Conservation (phyloP, 2,797 vertebrate genomes). For the Hoplostethus mediterraneus region DNA sequence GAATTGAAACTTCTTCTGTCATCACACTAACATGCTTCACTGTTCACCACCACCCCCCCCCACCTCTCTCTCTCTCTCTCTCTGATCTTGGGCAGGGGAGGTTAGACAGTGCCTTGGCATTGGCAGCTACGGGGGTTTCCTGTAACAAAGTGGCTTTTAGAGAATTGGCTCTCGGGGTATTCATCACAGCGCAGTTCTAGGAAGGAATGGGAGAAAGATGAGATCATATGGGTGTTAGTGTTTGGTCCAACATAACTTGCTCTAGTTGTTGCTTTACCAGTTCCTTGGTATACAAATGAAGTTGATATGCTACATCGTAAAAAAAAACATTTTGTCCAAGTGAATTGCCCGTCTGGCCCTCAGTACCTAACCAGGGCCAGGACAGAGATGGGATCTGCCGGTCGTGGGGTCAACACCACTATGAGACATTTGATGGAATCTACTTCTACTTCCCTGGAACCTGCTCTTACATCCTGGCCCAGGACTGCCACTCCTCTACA, state of each 20-base stretch:
- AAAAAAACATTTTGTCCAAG: constrained; percentile 9
- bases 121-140: constrained; percentile 59
- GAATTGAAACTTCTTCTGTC: not conserved
- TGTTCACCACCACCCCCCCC: not conserved
- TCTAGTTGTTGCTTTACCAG: constrained; percentile 5
- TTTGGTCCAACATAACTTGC: constrained; percentile 1
- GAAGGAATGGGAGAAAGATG: constrained; percentile 34
- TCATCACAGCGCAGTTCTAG: constrained; percentile 53
- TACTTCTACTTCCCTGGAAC: constrained; percentile 98
- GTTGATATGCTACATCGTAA: constrained; percentile 32
- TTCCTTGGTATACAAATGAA: constrained; percentile 8
- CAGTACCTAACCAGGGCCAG: constrained; percentile 95
- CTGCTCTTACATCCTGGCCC: constrained; percentile 97
- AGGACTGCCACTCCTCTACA: constrained; percentile 91
- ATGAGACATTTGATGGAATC: constrained; percentile 98
- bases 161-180: constrained; percentile 36
- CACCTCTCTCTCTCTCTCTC: not conserved
- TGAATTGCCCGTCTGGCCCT: constrained; percentile 46
- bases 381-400: constrained; percentile 97
- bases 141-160: constrained; percentile 63
- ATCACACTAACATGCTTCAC: constrained; percentile 42
- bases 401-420: constrained; percentile 97
- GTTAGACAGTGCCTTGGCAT: constrained; percentile 58
- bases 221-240: constrained; percentile 19
- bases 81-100: constrained; percentile 23